Evolutionary conservation across 2,113 vertebrate species (phyloP), one percentile per base, ranked within the genome.

Genomic region (Eulemur rufifrons): DNA sequence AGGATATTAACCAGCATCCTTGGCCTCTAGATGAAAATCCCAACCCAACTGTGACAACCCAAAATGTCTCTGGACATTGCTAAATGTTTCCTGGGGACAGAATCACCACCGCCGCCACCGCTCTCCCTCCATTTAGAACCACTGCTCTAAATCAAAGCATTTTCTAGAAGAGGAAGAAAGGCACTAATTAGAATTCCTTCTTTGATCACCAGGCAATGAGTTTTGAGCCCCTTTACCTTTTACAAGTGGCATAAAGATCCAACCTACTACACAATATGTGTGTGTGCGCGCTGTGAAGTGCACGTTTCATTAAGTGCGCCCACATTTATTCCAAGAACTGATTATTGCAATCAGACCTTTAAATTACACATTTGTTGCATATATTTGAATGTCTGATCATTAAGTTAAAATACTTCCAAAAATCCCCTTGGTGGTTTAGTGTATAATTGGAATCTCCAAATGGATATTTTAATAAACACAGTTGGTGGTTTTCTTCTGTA

Each of bases 311-410:
- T 95, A 97, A 97, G 76, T 64, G 66, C 5, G 50, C 27, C 91
- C 85, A 92, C 92, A 92, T 97, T 97, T 97, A 97, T 96, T 94
- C 92, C 91, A 94, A 95, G 96, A 97, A 97, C 97, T 98, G 97
- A 98, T 98, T 92, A 96, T 94, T 95, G 97, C 97, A 98, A 98
- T 98, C 97, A 98, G 97, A 97, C 91, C 96, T 98, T 97, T 96
- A 95, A 98, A 97, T 97, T 96, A 95, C 61, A 88, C 95, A 88
- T 98, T 97, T 97, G 97, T 97, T 96, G 98, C 97, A 98, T 98
- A 97, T 91, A 97, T 98, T 98, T 98, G 96, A 98, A 98, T 97
- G 96, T 97, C 97, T 98, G 94, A 98, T 98, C 95, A 96, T 97
- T 98, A 98, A 96, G 91, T 95, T 95, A 95, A 97, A 97, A 97